Percentiles rank a stretch among this genome's conserved stretches.
Evolutionary conservation across 2,888 invertebrate genomes (phyloP).

Genomic region (Clitarchus hookeri): DNA sequence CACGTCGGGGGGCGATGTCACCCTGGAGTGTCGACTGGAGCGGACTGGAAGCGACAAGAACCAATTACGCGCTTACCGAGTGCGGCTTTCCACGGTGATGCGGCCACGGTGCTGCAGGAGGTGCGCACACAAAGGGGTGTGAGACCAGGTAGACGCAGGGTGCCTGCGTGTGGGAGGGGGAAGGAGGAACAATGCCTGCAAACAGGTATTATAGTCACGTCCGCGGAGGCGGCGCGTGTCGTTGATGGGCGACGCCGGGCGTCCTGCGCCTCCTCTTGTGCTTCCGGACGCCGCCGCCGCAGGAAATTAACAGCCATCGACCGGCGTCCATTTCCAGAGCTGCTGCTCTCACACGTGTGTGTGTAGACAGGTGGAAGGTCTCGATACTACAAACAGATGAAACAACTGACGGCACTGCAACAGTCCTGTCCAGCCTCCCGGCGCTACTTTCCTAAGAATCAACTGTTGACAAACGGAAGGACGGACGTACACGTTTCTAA

Average conservation of each 20-base stretch:
- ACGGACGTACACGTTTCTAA: too few species aligned
- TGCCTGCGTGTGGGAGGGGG: background rate
- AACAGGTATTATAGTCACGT: conserved; percentile 6
- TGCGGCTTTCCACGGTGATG: background rate
- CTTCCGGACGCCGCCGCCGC: background rate
- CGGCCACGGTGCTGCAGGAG: background rate
- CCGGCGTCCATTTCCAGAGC: background rate
- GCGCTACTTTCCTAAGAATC: too few species aligned
- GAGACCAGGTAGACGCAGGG: background rate
- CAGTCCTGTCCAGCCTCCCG: too few species aligned
- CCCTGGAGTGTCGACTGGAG: background rate
- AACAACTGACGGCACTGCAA: too few species aligned
- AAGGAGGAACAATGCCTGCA: background rate
- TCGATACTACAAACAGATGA: too few species aligned
- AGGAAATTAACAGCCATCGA: background rate
- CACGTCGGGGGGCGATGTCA: too few species aligned
- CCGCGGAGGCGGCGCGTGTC: background rate
- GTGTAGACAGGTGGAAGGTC: too few species aligned
- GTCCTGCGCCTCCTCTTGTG: background rate
- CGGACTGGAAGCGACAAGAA: conserved; percentile 1
- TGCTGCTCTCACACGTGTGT: too few species aligned
- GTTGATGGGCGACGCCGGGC: background rate
- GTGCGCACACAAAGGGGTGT: background rate
- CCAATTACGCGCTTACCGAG: conserved; percentile 7
- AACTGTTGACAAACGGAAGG: too few species aligned